phyloP scores from a whole-genome alignment of 2,888 invertebrate genomes.

The Volucella zonaria region DNA sequence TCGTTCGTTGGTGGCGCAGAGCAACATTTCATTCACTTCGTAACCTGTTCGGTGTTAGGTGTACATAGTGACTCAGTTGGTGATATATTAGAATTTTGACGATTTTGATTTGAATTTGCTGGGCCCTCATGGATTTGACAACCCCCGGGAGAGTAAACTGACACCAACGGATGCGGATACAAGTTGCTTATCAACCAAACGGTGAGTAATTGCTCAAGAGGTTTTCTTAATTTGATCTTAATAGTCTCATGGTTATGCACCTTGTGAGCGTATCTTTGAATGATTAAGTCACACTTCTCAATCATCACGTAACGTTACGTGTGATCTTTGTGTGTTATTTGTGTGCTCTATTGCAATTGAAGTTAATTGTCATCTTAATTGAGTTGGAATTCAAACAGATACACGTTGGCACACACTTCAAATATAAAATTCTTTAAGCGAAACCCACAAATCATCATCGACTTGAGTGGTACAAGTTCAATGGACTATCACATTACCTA shows the following conservation, averaged over 20 bases:
- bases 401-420: too few relatives aligned
- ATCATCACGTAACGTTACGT: not conserved
- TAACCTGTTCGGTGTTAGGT: constrained; percentile 20
- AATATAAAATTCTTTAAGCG: not conserved
- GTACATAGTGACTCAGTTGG: not conserved
- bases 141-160: too few relatives aligned
- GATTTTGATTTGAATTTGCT: not conserved
- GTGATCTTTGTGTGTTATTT: not conserved
- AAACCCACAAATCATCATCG: not conserved
- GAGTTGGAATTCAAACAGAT: too few relatives aligned
- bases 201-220: not conserved
- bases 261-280: not conserved
- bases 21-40: not conserved
- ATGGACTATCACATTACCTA: constrained; percentile 4
- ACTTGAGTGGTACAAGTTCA: not conserved
- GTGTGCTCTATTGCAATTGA: too few relatives aligned
- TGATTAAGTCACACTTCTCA: not conserved
- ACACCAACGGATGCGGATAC: too few relatives aligned
- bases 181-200: too few relatives aligned
- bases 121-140: too few relatives aligned
- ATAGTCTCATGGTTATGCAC: not conserved
- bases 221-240: constrained; percentile 5
- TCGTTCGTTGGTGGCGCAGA: constrained; percentile 9
- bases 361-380: too few relatives aligned
- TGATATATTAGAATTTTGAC: not conserved